Conservation (phyloP, 2,888 invertebrate species). For the Leptopilina drosophilae region DNA sequence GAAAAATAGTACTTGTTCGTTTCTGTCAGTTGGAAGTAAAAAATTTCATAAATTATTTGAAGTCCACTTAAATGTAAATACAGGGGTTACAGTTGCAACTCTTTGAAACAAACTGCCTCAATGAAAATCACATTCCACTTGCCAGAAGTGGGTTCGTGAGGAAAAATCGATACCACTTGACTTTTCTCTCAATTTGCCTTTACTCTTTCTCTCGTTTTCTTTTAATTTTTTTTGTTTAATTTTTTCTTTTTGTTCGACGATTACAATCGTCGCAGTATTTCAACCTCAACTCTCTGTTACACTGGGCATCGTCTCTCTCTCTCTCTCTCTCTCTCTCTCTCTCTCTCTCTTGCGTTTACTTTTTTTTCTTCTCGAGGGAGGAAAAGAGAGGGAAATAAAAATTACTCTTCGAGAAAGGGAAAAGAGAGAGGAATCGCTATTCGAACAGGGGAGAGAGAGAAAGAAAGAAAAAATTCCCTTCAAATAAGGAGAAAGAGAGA, state of each 20-base stretch:
- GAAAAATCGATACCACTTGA: constrained; percentile 19
- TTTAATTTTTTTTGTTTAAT: background rate
- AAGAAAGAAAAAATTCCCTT: too few species aligned
- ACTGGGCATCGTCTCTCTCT: background rate
- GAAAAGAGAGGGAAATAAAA: too few species aligned
- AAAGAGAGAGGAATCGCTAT: too few species aligned
- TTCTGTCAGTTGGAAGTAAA: too few species aligned
- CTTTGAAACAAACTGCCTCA: constrained; percentile 14
- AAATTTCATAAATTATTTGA: too few species aligned
- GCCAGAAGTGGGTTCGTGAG: background rate
- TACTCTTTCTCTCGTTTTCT: background rate
- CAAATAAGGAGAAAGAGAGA: too few species aligned
- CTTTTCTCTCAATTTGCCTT: background rate
- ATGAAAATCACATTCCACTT: constrained; percentile 20
- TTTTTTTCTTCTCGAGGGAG: too few species aligned
- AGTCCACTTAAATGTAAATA: constrained; percentile 1
- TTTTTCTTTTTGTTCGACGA: background rate
- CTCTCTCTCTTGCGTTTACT: background rate
- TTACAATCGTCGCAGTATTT: constrained; percentile 22
- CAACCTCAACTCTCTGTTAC: background rate
- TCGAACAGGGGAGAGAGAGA: too few species aligned
- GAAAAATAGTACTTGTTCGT: too few species aligned
- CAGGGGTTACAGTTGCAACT: constrained; percentile 4
- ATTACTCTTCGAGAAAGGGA: too few species aligned
- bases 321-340: too few species aligned